Evolutionary conservation across 2,113 vertebrate genomes (phyloP).

Genomic region (Telmatochromis sp.): DNA sequence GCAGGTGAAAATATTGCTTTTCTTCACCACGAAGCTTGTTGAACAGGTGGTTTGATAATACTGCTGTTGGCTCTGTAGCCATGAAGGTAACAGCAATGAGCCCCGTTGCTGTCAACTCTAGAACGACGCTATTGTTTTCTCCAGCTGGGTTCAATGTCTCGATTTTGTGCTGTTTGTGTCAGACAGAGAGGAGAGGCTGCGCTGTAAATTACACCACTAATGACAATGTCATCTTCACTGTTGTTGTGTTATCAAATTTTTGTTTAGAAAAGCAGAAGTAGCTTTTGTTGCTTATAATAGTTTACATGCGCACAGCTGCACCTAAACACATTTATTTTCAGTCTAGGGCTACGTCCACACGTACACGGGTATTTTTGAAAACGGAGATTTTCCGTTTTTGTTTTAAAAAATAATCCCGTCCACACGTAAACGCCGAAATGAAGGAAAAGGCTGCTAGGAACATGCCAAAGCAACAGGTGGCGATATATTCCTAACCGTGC

Average conservation of each 20-base stretch:
- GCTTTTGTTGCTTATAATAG: not conserved
- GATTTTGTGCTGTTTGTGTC: not conserved
- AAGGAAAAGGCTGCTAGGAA: too few relatives aligned
- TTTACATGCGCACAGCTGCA: not conserved
- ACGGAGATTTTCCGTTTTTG: accelerated
- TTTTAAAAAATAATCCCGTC: too few relatives aligned
- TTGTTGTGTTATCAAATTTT: not conserved
- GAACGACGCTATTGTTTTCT: accelerated
- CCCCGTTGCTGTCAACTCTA: not conserved
- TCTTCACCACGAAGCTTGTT: not conserved
- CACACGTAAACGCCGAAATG: accelerated
- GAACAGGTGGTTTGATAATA: not conserved
- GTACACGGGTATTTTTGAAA: too few relatives aligned
- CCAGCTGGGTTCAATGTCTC: not conserved
- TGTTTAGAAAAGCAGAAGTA: not conserved
- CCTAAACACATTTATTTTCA: not conserved
- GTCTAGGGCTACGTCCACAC: accelerated
- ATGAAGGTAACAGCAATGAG: not conserved
- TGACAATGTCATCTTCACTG: not conserved
- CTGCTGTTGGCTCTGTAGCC: not conserved
- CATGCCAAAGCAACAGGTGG: too few relatives aligned
- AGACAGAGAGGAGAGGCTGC: not conserved
- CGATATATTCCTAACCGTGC: accelerated
- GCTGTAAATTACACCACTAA: not conserved
- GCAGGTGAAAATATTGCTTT: not conserved